These are phyloP conservation scores for Cyrtodaria siliqua DNA, from an alignment of 2,888 invertebrate species.

Conservation along the genomic window DNA sequence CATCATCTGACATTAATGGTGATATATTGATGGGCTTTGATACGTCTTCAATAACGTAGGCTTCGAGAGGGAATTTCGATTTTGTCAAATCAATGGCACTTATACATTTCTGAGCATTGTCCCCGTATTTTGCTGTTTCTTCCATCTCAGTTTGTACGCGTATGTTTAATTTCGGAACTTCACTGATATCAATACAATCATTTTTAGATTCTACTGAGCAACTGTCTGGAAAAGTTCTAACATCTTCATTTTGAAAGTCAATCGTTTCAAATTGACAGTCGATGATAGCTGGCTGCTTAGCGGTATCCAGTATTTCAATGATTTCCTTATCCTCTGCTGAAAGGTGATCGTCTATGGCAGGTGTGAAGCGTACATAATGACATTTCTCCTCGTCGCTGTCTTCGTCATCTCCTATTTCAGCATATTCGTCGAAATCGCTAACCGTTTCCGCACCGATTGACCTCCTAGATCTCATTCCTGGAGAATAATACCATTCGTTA, in stretches of 20 bases:
- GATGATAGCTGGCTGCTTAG: conserved; percentile 24
- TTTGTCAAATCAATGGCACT: background rate
- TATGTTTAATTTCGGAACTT: no score
- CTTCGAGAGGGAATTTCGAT: background rate
- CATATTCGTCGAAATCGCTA: background rate
- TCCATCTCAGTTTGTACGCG: no score
- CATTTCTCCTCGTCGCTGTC: background rate
- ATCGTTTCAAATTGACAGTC: conserved; percentile 49
- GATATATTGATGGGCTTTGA: no score
- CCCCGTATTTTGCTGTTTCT: no score
- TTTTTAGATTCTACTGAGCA: no score
- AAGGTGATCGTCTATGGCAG: background rate
- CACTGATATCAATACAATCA: no score
- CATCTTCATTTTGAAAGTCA: background rate
- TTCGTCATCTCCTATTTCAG: background rate
- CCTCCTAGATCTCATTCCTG: conserved; percentile 40
- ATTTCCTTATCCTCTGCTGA: conserved; percentile 47
- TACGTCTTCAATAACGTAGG: no score
- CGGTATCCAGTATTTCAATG: conserved; percentile 34
- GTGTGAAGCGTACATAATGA: background rate
- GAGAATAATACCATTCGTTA: conserved; percentile 13
- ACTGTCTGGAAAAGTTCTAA: no score
- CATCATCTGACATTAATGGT: background rate
- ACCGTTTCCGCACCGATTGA: background rate
- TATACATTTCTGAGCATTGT: no score